Percentiles rank a stretch among this genome's conserved stretches.
phyloP scores from a whole-genome alignment of 2,113 vertebrate genomes.

The Thermophis baileyi region DNA sequence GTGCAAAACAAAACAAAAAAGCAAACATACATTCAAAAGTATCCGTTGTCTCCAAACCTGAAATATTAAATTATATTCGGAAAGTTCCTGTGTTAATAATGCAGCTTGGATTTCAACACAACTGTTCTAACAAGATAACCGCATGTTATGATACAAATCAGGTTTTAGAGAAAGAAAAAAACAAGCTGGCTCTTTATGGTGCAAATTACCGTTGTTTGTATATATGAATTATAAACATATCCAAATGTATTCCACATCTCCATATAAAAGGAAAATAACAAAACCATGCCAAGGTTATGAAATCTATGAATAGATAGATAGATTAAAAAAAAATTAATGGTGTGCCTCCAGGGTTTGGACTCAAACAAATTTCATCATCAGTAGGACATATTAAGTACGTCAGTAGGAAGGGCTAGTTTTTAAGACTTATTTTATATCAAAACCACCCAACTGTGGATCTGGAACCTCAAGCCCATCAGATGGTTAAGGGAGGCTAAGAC shows the following conservation, averaged over 20 bases:
- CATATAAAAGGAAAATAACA: neutral
- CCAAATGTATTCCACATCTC: neutral
- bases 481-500: conserved; percentile 23
- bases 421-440: neutral
- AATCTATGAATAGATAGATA: neutral
- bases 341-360: neutral
- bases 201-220: neutral
- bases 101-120: neutral
- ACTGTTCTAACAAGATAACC: neutral
- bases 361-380: neutral
- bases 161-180: neutral
- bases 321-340: neutral
- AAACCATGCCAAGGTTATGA: neutral
- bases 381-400: neutral
- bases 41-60: neutral
- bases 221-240: neutral
- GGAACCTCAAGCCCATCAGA: neutral
- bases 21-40: neutral
- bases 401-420: neutral
- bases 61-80: neutral
- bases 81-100: neutral
- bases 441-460: neutral
- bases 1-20: neutral
- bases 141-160: neutral
- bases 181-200: neutral